Base-by-base conservation (phyloP, 2,888 invertebrate species). In the Tribolium freemani region DNA sequence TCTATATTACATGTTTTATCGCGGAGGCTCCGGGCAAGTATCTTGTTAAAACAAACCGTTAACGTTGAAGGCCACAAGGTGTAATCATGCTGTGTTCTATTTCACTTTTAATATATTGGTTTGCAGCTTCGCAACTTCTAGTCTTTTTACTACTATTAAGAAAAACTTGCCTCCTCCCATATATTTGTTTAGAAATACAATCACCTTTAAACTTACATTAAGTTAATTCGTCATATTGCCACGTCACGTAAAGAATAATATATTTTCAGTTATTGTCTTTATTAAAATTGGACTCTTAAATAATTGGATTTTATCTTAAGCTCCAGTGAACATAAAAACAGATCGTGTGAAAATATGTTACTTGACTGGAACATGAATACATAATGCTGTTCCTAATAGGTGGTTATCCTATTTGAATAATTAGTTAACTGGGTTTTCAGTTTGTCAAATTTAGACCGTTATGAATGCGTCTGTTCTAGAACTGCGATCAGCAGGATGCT, bases 21-120 rank as follows among this genome's bases (percentile, higher is more conserved):
- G 11, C 20, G 38, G 20, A 9, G 3, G 51, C 63, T 45, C 20
- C 16, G 10, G 66, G 66, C 54, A 13, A 66, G 38, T 20, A 21
- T 51, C 66, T 66, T 54, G 46, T 61, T 61, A 53, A 66, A 54
- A 54, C 44, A 21, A 53, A 66, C 66, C 66, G 66, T 66, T 66
- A 53, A 30, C 63, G 16, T 11, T 10, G 50, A 50, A 61, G 60
- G 45, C 60, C 60, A 60, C 31, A 5, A 63, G 38, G 38, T 38
- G 48, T 51, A 63, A 63, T 66, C 26, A 54, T 51, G 44, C n/a
- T 58, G 58, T 44, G 66, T 54, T 44, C 21, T 53, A 38, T 38
- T 64, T 38, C 26, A 13, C 45, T 45, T 54, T 66, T 26, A 30
- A 48, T 61, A 38, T 20, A 48, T 20, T 51, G 51, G 21, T 31